phyloP scores from a whole-genome alignment of 2,113 vertebrate species.

The Oryctolagus cuniculus region DNA sequence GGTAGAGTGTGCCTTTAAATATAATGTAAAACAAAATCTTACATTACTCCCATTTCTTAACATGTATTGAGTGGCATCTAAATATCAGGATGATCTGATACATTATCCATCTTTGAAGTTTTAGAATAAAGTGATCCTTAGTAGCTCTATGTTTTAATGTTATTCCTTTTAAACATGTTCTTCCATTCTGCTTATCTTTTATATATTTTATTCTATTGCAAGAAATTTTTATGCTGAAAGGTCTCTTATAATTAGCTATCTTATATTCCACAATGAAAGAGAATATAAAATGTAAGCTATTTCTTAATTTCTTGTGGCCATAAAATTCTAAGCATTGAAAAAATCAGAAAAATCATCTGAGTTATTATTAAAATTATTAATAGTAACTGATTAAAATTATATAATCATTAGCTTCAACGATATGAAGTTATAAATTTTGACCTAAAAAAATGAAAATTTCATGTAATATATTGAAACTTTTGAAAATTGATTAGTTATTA shows the following conservation, averaged over 20 bases:
- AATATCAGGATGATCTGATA: background rate
- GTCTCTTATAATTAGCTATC: background rate
- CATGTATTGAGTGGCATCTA: background rate
- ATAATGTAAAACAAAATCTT: background rate
- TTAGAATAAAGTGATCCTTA: background rate
- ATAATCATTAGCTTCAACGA: background rate
- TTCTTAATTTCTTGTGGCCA: background rate
- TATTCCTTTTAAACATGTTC: background rate
- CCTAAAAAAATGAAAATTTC: background rate
- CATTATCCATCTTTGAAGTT: background rate
- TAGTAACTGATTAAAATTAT: conserved; percentile 13
- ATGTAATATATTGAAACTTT: background rate
- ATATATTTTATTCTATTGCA: background rate
- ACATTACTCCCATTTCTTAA: background rate
- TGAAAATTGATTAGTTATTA: background rate
- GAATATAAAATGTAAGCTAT: background rate
- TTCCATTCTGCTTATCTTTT: background rate
- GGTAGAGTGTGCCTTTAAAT: background rate
- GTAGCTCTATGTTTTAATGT: background rate
- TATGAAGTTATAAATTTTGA: background rate
- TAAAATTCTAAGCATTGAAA: background rate
- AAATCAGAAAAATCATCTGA: background rate
- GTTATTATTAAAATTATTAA: background rate
- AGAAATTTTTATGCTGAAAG: background rate
- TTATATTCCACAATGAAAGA: background rate